Conservation (phyloP, 53 echinoderm and acorn worm species). For the Patiria pectinifera region DNA sequence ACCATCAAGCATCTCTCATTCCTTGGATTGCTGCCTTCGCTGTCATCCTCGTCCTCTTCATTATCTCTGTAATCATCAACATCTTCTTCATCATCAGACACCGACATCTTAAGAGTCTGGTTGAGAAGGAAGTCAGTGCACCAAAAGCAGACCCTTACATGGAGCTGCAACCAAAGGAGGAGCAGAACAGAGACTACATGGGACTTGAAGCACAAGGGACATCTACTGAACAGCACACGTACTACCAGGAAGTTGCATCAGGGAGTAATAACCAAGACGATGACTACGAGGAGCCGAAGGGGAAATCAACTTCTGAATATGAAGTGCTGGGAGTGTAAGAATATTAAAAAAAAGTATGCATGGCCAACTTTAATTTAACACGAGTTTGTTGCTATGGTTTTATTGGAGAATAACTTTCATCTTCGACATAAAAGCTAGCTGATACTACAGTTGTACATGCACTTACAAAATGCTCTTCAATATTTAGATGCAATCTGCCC, state of each 20-base stretch:
- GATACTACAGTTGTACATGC: no score
- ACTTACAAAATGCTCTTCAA: no score
- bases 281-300: background rate
- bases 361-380: no score
- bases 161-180: slow-evolving; percentile 38
- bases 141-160: slow-evolving; percentile 28
- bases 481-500: no score
- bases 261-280: background rate
- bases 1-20: background rate
- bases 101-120: background rate
- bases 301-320: background rate
- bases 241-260: background rate
- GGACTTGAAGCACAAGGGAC: slow-evolving; percentile 1
- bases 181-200: slow-evolving; percentile 23
- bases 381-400: no score
- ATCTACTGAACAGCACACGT: background rate
- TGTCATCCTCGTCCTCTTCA: background rate
- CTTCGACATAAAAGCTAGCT: no score
- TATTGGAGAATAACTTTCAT: background rate
- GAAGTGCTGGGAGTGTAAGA: background rate
- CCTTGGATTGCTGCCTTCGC: background rate
- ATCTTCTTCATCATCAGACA: slow-evolving; percentile 14
- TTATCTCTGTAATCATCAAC: background rate
- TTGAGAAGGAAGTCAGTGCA: background rate
- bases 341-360: background rate